Conservation (phyloP, 2,888 invertebrate species). For the Drosophila cracens region DNA sequence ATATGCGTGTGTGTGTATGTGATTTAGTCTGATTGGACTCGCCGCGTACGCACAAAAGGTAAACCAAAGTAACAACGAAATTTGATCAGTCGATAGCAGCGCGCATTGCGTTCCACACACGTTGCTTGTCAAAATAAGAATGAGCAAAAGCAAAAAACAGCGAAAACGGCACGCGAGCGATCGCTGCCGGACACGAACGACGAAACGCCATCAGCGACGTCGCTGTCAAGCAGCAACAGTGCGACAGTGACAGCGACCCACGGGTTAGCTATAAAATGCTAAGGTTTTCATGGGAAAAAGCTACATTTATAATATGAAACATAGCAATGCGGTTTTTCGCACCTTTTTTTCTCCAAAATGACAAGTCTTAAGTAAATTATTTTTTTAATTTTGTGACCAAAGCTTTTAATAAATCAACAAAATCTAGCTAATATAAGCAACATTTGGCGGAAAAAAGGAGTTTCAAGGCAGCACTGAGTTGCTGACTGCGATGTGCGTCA, state of each 20-base stretch:
- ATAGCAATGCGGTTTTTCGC: background rate
- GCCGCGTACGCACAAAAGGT: conserved; percentile 32
- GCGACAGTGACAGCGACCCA: conserved; percentile 16
- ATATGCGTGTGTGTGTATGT: background rate
- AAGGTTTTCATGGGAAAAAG: background rate
- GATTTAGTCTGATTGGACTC: conserved; percentile 6
- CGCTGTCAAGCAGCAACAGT: conserved; percentile 38
- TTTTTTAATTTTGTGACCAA: background rate
- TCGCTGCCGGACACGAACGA: conserved; percentile 42
- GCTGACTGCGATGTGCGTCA: conserved; percentile 32
- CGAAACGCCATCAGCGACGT: conserved; percentile 27
- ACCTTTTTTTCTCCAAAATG: background rate
- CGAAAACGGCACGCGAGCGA: conserved; percentile 65
- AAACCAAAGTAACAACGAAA: conserved; percentile 58
- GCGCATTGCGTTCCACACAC: conserved; percentile 62
- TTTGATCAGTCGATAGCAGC: conserved; percentile 46
- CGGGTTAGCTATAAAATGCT: conserved; percentile 4
- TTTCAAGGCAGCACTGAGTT: conserved; percentile 15
- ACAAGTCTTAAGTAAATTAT: background rate
- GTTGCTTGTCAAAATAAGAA: conserved; percentile 74
- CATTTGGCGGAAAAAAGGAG: background rate
- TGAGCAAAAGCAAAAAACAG: conserved; percentile 63
- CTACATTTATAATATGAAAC: conserved; percentile 5
- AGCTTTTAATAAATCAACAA: background rate
- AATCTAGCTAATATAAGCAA: background rate